A percentile compares a stretch with the other conserved stretches of the same genome.
phyloP scores from a whole-genome alignment of 2,888 invertebrate genomes.

The Argyra leucocephala region DNA sequence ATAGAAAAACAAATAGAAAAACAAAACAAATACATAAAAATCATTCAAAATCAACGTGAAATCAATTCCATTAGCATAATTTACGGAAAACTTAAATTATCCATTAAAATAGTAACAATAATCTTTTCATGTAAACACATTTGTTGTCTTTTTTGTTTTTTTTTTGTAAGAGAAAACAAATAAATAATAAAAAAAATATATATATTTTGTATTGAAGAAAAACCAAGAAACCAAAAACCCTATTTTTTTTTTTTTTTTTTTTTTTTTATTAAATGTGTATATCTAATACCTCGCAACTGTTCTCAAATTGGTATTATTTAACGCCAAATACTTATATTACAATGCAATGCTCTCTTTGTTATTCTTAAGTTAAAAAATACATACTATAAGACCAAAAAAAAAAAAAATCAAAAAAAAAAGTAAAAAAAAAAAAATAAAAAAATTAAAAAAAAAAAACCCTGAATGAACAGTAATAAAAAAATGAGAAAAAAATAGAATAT shows the following conservation, averaged over 20 bases:
- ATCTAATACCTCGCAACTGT: not conserved
- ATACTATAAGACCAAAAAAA: too few species aligned
- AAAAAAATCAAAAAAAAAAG: too few species aligned
- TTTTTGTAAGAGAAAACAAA: not conserved
- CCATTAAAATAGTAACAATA: slow-evolving; percentile 6
- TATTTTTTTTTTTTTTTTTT: too few species aligned
- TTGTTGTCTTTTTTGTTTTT: not conserved
- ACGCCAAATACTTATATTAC: not conserved
- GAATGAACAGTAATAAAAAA: too few species aligned
- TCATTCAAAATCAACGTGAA: not conserved
- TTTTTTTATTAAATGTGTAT: not conserved
- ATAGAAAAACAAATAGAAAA: too few species aligned
- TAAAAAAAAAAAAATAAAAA: too few species aligned
- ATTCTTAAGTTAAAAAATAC: not conserved
- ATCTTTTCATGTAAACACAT: slow-evolving; percentile 6
- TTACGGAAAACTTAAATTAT: slow-evolving; percentile 3
- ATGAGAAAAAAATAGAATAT: too few species aligned
- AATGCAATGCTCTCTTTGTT: not conserved
- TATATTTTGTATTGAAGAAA: not conserved
- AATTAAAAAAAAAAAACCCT: too few species aligned
- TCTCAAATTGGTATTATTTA: not conserved
- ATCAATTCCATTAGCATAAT: slow-evolving; percentile 4
- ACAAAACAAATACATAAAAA: too few species aligned
- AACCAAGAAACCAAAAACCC: too few species aligned
- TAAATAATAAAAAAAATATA: not conserved